These are phyloP conservation scores for Erannis defoliaria DNA, from an alignment of 2,888 invertebrate species.

Conservation along the genomic window DNA sequence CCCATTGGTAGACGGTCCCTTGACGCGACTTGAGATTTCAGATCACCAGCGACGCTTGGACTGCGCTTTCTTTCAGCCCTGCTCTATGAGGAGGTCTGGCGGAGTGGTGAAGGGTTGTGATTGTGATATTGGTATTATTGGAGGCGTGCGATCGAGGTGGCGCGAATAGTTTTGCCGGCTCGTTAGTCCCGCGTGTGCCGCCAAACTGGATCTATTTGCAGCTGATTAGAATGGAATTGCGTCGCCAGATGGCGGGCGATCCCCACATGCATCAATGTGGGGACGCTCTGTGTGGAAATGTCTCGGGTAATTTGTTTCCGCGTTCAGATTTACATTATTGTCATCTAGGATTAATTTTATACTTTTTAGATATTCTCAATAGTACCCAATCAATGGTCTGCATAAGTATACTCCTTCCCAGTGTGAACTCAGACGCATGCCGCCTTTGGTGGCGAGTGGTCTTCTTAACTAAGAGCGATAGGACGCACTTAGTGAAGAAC, in stretches of 20 bases:
- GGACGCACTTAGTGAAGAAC: not conserved
- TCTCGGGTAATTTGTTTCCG: not conserved
- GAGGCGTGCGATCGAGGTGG: conserved; percentile 63
- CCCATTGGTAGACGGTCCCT: conserved; percentile 72
- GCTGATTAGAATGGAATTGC: conserved; percentile 48
- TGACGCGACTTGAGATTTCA: conserved; percentile 63
- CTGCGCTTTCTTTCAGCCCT: conserved; percentile 25
- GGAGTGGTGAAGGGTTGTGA: conserved; percentile 41
- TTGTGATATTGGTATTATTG: conserved; percentile 75
- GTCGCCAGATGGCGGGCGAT: conserved; percentile 27
- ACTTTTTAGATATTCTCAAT: too few relatives aligned
- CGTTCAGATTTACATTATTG: not conserved
- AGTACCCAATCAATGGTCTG: too few relatives aligned
- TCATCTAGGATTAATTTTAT: too few relatives aligned
- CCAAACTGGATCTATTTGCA: conserved; percentile 44
- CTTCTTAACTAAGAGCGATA: not conserved
- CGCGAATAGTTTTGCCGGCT: conserved; percentile 74
- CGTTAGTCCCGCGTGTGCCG: conserved; percentile 51
- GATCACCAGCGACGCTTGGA: conserved; percentile 54
- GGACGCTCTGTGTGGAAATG: not conserved
- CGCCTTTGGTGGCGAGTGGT: too few relatives aligned
- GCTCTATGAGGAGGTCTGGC: conserved; percentile 21
- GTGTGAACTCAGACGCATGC: too few relatives aligned
- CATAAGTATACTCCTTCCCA: too few relatives aligned
- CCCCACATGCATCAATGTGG: not conserved